Percentiles rank a stretch among this genome's conserved stretches.
These are phyloP conservation scores for Ips nitidus DNA, from an alignment of 1,140 invertebrate genomes.

Conservation along the genomic window DNA sequence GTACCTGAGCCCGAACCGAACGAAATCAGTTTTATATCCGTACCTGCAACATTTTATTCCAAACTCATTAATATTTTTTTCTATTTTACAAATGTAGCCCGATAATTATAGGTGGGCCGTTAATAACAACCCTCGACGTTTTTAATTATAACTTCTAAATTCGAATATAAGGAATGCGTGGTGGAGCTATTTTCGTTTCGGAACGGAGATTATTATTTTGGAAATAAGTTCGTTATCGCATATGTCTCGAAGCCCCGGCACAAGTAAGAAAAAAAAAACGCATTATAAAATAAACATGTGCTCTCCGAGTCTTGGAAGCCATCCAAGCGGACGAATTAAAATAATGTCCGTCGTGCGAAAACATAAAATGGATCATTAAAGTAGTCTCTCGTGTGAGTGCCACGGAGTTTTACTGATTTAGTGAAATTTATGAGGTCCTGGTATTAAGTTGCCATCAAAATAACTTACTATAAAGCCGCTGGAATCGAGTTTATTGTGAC, in stretches of 20 bases:
- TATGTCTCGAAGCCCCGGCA: constrained; percentile 34
- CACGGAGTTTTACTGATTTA: constrained; percentile 46
- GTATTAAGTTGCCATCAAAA: constrained; percentile 42
- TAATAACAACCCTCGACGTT: constrained; percentile 34
- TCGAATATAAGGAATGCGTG: constrained; percentile 37
- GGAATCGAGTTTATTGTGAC: constrained; percentile 34
- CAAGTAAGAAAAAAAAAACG: constrained; percentile 20
- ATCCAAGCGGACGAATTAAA: constrained; percentile 52
- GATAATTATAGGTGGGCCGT: constrained; percentile 36
- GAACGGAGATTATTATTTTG: constrained; percentile 37
- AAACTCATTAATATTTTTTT: constrained; percentile 38
- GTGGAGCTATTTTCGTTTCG: constrained; percentile 36
- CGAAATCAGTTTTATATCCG: constrained; percentile 34
- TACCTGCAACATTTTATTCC: constrained; percentile 35
- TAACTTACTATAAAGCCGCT: constrained; percentile 33
- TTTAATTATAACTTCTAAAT: constrained; percentile 38
- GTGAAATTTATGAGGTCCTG: constrained; percentile 42
- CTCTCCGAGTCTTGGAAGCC: constrained; percentile 44
- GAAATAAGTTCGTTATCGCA: constrained; percentile 47
- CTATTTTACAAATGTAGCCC: constrained; percentile 33
- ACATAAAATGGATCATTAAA: constrained; percentile 54
- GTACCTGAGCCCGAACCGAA: constrained; percentile 20
- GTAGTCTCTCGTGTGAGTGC: constrained; percentile 49
- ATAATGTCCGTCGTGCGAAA: constrained; percentile 53
- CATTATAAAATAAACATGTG: constrained; percentile 47